Evolutionary conservation across 1,140 invertebrate genomes (phyloP).

Genomic region (Dendroctonus valens): DNA sequence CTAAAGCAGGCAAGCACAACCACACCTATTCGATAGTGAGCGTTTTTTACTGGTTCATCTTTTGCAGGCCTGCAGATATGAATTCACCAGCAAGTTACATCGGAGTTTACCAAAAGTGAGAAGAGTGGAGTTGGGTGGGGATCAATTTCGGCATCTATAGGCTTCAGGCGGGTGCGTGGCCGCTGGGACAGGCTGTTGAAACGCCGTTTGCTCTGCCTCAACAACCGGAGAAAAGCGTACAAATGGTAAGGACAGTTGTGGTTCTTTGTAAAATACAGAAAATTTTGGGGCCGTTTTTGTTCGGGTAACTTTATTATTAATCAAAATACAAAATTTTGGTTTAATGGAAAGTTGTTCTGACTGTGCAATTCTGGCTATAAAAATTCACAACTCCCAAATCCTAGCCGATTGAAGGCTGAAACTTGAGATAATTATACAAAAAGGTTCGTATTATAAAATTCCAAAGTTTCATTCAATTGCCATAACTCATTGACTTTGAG

Average conservation of each 20-base stretch:
- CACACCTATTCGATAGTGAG: too few relatives aligned
- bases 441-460: too few relatives aligned
- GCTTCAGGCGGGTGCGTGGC: constrained; percentile 94
- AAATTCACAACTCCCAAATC: too few relatives aligned
- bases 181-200: constrained; percentile 76
- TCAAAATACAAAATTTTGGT: too few relatives aligned
- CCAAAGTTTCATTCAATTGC: too few relatives aligned
- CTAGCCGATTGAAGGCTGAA: too few relatives aligned
- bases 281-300: background rate
- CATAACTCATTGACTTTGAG: too few relatives aligned
- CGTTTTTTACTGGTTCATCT: too few relatives aligned
- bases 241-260: constrained; percentile 66
- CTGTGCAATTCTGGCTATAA: too few relatives aligned
- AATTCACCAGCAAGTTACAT: constrained; percentile 97
- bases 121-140: constrained; percentile 70
- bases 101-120: constrained; percentile 69
- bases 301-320: background rate
- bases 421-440: too few relatives aligned
- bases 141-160: constrained; percentile 79
- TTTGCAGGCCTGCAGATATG: constrained; percentile 90
- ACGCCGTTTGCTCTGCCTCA: constrained; percentile 84
- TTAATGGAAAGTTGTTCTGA: background rate
- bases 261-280: too few relatives aligned
- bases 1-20: too few relatives aligned
- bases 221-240: constrained; percentile 86